These are phyloP conservation scores for Dasypogon diadema DNA, from an alignment of 2,888 invertebrate genomes.

Conservation along the genomic window DNA sequence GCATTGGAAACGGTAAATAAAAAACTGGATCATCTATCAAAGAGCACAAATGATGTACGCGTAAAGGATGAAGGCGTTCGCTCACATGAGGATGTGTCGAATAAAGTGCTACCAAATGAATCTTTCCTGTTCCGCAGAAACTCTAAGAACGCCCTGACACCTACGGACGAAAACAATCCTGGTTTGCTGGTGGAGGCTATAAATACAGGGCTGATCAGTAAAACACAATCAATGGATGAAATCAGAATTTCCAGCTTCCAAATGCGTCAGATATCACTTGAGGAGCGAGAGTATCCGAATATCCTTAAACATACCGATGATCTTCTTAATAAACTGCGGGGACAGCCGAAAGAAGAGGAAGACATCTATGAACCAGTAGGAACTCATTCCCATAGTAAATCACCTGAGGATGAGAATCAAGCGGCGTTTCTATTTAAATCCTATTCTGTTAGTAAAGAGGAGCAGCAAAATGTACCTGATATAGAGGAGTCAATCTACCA, in stretches of 20 bases:
- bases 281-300: constrained; percentile 41
- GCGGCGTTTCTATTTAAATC: neutral
- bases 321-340: constrained; percentile 28
- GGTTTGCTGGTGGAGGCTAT: constrained; percentile 64
- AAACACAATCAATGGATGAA: constrained; percentile 57
- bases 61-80: constrained; percentile 59
- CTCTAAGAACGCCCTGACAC: constrained; percentile 59
- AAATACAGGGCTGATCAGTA: constrained; percentile 64
- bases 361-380: constrained; percentile 4
- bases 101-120: constrained; percentile 73
- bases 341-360: constrained; percentile 34
- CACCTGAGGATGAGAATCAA: neutral
- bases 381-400: neutral
- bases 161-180: constrained; percentile 57
- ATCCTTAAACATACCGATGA: constrained; percentile 52
- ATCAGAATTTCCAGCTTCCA: constrained; percentile 45
- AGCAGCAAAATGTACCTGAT: constrained; percentile 52
- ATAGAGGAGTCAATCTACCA: constrained; percentile 60
- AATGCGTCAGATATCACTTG: constrained; percentile 34
- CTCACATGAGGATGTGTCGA: constrained; percentile 65
- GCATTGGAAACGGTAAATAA: constrained; percentile 64
- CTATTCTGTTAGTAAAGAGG: neutral
- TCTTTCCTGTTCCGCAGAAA: constrained; percentile 76
- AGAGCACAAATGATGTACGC: constrained; percentile 54
- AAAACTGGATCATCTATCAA: constrained; percentile 61